Conservation (phyloP, 2,113 vertebrate species). For the Casuarius casuarius region DNA sequence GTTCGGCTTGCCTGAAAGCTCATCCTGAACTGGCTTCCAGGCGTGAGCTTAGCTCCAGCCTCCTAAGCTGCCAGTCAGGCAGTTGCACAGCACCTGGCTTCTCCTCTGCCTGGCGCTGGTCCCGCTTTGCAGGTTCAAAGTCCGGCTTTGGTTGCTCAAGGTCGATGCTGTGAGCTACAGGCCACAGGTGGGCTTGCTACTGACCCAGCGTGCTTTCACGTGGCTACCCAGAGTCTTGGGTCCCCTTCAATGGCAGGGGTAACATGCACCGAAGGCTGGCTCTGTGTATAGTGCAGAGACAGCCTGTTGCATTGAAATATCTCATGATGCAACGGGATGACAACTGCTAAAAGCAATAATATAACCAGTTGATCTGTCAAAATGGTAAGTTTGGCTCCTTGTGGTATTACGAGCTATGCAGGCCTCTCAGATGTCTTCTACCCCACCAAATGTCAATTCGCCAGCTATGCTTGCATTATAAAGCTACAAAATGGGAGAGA, state of each 20-base stretch:
- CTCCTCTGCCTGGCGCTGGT: not conserved
- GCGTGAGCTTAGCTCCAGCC: not conserved
- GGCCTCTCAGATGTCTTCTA: not conserved
- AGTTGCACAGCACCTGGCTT: not conserved
- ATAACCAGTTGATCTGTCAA: not conserved
- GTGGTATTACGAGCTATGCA: fast-evolving
- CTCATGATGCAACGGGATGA: not conserved
- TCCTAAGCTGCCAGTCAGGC: not conserved
- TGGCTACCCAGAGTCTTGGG: too few species aligned
- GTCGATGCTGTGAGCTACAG: not conserved
- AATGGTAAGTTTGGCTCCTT: not conserved
- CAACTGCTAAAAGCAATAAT: not conserved
- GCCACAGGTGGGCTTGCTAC: not conserved
- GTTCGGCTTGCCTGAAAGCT: not conserved
- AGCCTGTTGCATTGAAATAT: not conserved
- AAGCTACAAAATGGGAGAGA: not conserved
- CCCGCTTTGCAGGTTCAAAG: not conserved
- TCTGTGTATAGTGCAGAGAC: not conserved
- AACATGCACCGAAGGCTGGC: fast-evolving
- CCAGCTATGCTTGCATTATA: not conserved
- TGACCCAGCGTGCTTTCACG: not conserved
- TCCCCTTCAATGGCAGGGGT: not conserved
- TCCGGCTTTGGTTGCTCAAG: not conserved
- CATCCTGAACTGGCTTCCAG: not conserved
- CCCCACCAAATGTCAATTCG: not conserved